A percentile compares a stretch with the other conserved stretches of the same genome.
Conservation (phyloP, 2,113 vertebrate genomes). For the Aix galericulata region DNA sequence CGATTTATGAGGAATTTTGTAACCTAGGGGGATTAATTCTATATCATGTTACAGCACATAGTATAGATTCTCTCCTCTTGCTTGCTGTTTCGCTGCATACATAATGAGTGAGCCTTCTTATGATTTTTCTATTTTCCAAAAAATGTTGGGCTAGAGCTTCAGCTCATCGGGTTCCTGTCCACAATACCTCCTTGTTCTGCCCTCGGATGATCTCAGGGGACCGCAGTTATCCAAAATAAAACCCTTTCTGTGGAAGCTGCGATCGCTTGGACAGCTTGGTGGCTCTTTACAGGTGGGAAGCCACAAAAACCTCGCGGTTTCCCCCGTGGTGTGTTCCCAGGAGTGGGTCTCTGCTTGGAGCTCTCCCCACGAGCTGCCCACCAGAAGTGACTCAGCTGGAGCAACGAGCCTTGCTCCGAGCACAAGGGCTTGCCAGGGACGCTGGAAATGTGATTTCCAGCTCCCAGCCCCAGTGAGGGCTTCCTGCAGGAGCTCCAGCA, state of each 20-base stretch:
- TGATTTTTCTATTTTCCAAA: background rate
- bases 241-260: background rate
- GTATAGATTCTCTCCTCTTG: background rate
- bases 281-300: background rate
- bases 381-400: background rate
- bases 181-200: background rate
- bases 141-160: background rate
- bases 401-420: no score
- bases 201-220: conserved; percentile 5
- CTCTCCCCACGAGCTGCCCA: background rate
- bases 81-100: conserved; percentile 23
- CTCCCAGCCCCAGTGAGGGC: background rate
- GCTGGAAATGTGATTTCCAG: background rate
- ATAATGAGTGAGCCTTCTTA: background rate
- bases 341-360: background rate
- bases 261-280: background rate
- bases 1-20: conserved; percentile 33
- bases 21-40: conserved; percentile 54
- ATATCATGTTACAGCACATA: background rate
- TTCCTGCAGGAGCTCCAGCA: background rate
- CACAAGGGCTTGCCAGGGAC: background rate
- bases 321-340: background rate
- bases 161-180: background rate
- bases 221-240: background rate
- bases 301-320: background rate